These are phyloP conservation scores for Ellobium chinense DNA, from an alignment of 2,888 invertebrate genomes.

Conservation along the genomic window DNA sequence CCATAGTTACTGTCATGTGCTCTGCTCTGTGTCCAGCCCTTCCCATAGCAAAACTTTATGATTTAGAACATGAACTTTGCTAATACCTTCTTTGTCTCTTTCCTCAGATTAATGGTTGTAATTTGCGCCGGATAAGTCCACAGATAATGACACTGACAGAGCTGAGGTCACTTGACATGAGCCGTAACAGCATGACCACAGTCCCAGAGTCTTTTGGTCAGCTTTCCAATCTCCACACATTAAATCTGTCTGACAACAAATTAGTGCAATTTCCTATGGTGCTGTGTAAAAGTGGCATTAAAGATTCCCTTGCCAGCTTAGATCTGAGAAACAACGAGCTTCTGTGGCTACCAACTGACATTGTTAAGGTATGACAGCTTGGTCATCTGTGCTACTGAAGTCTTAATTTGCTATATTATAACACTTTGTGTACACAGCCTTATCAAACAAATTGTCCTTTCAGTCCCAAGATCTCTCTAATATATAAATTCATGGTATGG, in stretches of 20 bases:
- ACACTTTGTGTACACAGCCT: no score
- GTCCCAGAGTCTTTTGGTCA: constrained; percentile 29
- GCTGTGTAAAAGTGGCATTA: background rate
- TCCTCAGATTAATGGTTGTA: constrained; percentile 28
- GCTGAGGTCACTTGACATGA: constrained; percentile 19
- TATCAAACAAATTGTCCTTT: no score
- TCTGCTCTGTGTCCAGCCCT: no score
- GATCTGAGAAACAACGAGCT: constrained; percentile 37
- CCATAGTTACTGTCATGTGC: no score
- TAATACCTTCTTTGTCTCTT: background rate
- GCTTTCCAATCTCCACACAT: constrained; percentile 3
- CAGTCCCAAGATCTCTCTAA: no score
- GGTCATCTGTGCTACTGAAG: no score
- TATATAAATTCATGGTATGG: no score
- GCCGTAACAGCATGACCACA: background rate
- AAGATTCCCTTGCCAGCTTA: background rate
- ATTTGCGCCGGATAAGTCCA: constrained; percentile 24
- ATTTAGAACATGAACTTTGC: no score
- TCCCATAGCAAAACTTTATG: no score
- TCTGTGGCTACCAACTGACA: background rate
- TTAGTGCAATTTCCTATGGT: constrained; percentile 9
- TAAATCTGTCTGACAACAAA: constrained; percentile 24
- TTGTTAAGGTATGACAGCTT: constrained; percentile 7
- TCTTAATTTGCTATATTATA: no score
- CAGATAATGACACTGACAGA: constrained; percentile 21